Evolutionary conservation across 2,113 vertebrate genomes (phyloP), one percentile per base, ranked within the genome.

Genomic region (Actinemys pallida): DNA sequence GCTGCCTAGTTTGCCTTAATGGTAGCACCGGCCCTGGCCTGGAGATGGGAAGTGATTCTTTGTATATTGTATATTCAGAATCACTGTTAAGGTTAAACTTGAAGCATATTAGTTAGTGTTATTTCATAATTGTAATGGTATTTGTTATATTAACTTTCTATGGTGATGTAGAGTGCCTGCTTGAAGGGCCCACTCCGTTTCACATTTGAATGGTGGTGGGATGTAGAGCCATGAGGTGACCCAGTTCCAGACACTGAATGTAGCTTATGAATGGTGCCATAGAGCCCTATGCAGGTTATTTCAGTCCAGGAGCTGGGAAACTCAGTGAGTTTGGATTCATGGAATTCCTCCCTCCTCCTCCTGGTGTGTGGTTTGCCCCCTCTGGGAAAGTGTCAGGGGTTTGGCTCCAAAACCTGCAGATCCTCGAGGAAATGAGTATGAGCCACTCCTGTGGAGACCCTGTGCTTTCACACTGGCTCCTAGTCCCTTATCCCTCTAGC

Each of bases 51-150:
- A 25, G 22, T 83, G 14, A 69, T 86, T 59, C 29, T 59, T 86
- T 45, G 50, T 57, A 47, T 80, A 72, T 80, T 57, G 83, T 2
- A 69, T 86, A 86, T 79, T 69, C 56, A 52, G 35, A 86, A 57
- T 83, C 1, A 27, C 50, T 93, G 79, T 72, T 79, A 52, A 92
- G 45, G 85, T 89, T 95, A 95, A 92, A 72, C 9, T 22, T 91
- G 93, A 92, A 94, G 12, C 49, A 35, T 27, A 62, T 87, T 84
- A 42, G 69, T 92, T 96, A 31, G 80, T 62, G 25, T 78, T 96
- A 62, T 91, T 94, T 96, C 94, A 90, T 89, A 87, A 92, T 53
- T 86, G 91, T 96, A 92, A 88, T 82, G 76, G 56, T 56, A 92
- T 94, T 89, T 92, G 69, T 90, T 90, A 82, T 69, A 83, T 95